A percentile compares a stretch with the other conserved stretches of the same genome.
Conservation (phyloP, 2,888 invertebrate genomes). For the Drosophila melanosoma region DNA sequence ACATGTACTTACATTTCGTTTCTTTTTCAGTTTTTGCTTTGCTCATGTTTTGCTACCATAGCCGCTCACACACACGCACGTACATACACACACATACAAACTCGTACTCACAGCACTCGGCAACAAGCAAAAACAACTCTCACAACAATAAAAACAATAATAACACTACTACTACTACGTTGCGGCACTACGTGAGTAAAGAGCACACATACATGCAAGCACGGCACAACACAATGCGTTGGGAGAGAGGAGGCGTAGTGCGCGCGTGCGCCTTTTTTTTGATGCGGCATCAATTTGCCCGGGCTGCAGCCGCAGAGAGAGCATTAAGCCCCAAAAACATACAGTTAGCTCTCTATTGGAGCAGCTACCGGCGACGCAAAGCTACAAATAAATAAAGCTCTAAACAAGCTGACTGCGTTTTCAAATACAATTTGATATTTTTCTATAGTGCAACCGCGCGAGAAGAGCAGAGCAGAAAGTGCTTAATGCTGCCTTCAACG, state of each 20-base stretch:
- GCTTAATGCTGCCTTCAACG: conserved; percentile 24
- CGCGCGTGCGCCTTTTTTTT: conserved; percentile 57
- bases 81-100: conserved; percentile 23
- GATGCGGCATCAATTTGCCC: conserved; percentile 59
- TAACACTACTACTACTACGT: conserved; percentile 77
- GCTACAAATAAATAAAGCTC: conserved; percentile 44
- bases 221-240: conserved; percentile 53
- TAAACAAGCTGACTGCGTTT: conserved; percentile 15
- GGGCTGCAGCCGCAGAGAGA: conserved; percentile 42
- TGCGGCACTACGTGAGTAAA: conserved; percentile 77
- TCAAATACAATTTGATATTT: conserved; percentile 32
- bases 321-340: conserved; percentile 10
- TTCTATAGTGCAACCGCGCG: conserved; percentile 46
- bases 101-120: conserved; percentile 63
- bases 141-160: conserved; percentile 74
- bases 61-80: conserved; percentile 44
- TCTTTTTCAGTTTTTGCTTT: conserved; percentile 74
- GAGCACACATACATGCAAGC: conserved; percentile 36
- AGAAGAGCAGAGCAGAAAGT: conserved; percentile 10
- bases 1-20: conserved; percentile 54
- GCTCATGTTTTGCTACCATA: conserved; percentile 73
- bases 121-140: conserved; percentile 75
- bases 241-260: conserved; percentile 37
- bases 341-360: conserved; percentile 33
- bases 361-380: conserved; percentile 64